Conservation (phyloP, 2,797 vertebrate species). For the Dallia pectoralis region DNA sequence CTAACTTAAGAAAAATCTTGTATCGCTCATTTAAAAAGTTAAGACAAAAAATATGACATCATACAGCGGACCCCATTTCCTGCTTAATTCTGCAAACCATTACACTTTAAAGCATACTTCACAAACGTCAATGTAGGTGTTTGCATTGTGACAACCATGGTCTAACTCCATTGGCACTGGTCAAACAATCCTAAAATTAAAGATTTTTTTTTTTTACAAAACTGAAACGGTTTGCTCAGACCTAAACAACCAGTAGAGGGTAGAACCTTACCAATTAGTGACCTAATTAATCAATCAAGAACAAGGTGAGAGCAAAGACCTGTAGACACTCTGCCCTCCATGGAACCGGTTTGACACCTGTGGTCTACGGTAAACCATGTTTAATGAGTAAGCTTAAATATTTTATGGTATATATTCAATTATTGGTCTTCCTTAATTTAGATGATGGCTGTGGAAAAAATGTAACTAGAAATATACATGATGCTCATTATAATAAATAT, state of each 20-base stretch:
- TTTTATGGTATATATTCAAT: background rate
- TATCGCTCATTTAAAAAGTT: background rate
- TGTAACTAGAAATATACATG: background rate
- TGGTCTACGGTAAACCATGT: conserved; percentile 9
- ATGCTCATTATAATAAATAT: background rate
- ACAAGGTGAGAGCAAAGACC: too few species aligned
- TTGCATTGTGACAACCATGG: conserved; percentile 15
- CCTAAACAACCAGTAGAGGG: too few species aligned
- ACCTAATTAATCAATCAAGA: too few species aligned
- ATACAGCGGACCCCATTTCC: background rate
- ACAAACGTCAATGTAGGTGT: conserved; percentile 17
- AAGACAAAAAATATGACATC: background rate
- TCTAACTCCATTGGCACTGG: conserved; percentile 10
- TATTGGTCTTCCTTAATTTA: background rate
- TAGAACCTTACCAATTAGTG: too few species aligned
- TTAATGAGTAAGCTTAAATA: conserved; percentile 22
- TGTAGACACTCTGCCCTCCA: too few species aligned
- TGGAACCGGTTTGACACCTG: too few species aligned
- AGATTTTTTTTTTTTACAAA: conserved; percentile 11
- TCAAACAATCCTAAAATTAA: conserved; percentile 25
- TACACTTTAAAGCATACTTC: background rate
- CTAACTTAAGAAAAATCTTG: background rate
- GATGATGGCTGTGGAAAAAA: background rate
- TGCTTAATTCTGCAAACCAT: background rate
- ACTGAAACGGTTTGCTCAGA: background rate